These are phyloP conservation scores for Serranochromis macrocephalus DNA, from an alignment of 2,113 vertebrate genomes.

Conservation along the genomic window DNA sequence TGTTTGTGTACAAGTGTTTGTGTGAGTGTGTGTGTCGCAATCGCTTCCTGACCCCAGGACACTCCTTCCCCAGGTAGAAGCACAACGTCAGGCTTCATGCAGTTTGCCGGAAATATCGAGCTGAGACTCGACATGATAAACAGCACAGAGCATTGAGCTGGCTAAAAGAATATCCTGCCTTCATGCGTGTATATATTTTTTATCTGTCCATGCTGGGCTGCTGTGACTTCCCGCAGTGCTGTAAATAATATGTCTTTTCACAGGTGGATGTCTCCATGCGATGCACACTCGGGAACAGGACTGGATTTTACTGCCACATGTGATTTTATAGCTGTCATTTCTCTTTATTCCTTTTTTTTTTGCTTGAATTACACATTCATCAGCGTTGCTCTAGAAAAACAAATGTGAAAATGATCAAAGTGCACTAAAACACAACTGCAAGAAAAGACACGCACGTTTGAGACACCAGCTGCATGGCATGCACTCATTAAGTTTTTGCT, in stretches of 20 bases:
- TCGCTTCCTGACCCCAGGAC: slow-evolving; percentile 32
- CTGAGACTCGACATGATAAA: slow-evolving; percentile 38
- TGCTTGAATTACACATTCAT: background rate
- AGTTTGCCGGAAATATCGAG: slow-evolving; percentile 44
- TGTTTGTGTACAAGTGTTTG: background rate
- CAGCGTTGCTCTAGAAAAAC: background rate
- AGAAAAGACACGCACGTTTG: background rate
- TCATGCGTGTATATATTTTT: slow-evolving; percentile 30
- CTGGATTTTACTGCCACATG: slow-evolving; percentile 17
- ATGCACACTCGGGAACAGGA: background rate
- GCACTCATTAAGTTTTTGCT: slow-evolving; percentile 14
- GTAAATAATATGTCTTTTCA: slow-evolving; percentile 53
- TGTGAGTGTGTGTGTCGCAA: slow-evolving; percentile 15
- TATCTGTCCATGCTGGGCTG: slow-evolving; percentile 1
- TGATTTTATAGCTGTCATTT: slow-evolving; percentile 14
- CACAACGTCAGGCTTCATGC: slow-evolving; percentile 27
- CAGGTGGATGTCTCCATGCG: background rate
- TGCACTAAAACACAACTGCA: background rate
- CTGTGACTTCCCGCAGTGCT: slow-evolving; percentile 17
- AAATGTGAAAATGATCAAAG: background rate
- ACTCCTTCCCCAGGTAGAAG: slow-evolving; percentile 38
- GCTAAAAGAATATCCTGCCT: slow-evolving; percentile 29
- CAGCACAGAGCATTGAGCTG: background rate
- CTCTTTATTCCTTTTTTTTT: background rate
- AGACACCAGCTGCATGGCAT: slow-evolving; percentile 16